Conservation (phyloP, 2,113 vertebrate species). For the Leucopternis melanops region DNA sequence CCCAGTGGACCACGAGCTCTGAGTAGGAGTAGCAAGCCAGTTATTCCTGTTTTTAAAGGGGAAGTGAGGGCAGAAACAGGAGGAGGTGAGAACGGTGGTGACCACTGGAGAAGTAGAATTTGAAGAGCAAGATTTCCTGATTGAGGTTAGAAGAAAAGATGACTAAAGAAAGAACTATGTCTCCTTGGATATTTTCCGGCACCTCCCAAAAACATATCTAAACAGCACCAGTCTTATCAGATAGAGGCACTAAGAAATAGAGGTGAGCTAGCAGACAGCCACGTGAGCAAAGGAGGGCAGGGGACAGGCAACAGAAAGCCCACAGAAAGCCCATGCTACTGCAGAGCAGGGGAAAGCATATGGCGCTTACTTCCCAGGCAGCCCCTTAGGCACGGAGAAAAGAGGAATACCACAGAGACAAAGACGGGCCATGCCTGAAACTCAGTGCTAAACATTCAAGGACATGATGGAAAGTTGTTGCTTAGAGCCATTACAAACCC, state of each 20-base stretch:
- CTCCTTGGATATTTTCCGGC: neutral
- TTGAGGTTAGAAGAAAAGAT: neutral
- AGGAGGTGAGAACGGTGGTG: neutral
- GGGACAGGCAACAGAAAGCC: neutral
- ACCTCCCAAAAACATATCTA: neutral
- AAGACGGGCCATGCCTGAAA: neutral
- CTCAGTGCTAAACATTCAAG: neutral
- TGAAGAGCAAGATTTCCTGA: neutral
- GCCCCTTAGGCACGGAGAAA: neutral
- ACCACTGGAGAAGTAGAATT: neutral
- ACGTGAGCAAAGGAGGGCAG: neutral
- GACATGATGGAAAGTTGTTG: neutral
- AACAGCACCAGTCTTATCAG: neutral
- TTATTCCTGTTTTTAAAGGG: conserved; percentile 40
- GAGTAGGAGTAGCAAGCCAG: neutral
- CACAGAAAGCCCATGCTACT: neutral
- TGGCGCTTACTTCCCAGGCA: neutral
- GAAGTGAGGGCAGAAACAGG: neutral
- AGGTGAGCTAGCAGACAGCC: neutral
- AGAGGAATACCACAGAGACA: neutral
- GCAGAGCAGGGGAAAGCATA: neutral
- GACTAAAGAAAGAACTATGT: neutral
- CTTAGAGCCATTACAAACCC: neutral
- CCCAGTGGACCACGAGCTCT: neutral
- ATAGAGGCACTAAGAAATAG: neutral